Base-by-base conservation (phyloP, 2,113 vertebrate species). In the Amphiprion ocellaris region DNA sequence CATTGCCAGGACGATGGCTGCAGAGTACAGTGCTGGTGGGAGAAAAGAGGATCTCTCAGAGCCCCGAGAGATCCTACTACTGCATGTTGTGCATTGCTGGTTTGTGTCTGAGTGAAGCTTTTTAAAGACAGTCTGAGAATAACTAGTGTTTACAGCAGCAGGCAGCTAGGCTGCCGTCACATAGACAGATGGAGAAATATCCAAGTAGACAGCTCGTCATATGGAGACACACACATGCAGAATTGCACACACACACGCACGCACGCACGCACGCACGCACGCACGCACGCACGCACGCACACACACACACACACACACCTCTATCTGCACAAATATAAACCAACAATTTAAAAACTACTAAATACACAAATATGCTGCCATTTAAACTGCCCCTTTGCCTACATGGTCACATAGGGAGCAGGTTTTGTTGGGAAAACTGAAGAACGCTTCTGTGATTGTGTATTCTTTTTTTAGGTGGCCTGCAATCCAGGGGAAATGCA, bases 141-240 rank as follows among this genome's bases (percentile, higher is more conserved):
- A 93, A 89, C 88, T 9, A 70, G 74, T 84, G 88, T 85, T 93
- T 87, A 86, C 83, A 87, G 79, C 64, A 56, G 81, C 80, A 41
- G 76, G 80, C 80, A 77, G 74, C 59, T 47, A 74, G 77, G 10
- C 68, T 33, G 50, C 76, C 61, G 39, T 83, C 75, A 77, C 69
- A 86, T 69, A 79, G 73, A 86, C 90, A 90, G 87, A 90, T 73
- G 86, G 85, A 90, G 69, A 79, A 90, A 87, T 74, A 90, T 89
- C 65, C 63, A 69, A 83, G 81, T 70, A 88, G 88, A 86, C 87
- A 82, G 81, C 56, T 74, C 47, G 24, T 80, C 77, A 85, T 63
- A 72, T n/a, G 53, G 69, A 65, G 23, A 58, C 28, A 77, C 50
- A 76, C 54, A 64, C 41, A 59, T 50, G 47, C 46, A 52, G 41